Conservation (phyloP, 2,113 vertebrate genomes). For the human (Homo sapiens) region DNA sequence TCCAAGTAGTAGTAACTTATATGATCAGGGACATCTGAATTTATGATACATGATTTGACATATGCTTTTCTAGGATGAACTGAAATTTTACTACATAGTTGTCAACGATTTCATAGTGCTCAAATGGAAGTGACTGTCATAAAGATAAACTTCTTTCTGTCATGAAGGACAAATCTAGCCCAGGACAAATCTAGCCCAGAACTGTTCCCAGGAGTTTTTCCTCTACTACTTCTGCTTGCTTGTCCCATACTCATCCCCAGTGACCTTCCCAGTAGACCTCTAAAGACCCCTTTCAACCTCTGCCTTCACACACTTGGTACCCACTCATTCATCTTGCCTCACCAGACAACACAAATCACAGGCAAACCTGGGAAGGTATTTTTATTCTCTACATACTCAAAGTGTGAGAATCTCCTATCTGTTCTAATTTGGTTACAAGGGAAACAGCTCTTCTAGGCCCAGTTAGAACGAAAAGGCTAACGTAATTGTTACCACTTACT, state of each 20-base stretch:
- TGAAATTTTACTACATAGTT: neutral
- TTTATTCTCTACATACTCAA: neutral
- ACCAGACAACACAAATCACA: neutral
- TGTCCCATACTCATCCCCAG: neutral
- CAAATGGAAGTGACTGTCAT: neutral
- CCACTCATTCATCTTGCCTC: neutral
- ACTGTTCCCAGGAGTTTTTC: neutral
- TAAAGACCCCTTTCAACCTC: neutral
- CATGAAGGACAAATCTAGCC: neutral
- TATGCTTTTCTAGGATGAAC: neutral
- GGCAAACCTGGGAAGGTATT: neutral
- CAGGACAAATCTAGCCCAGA: neutral
- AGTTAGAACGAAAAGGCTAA: neutral
- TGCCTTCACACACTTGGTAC: neutral
- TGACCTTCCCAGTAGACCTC: neutral
- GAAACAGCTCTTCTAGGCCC: neutral
- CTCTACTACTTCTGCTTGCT: neutral
- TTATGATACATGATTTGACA: neutral
- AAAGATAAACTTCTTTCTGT: neutral
- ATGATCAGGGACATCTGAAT: neutral
- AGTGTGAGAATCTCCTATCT: neutral
- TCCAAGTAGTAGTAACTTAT: neutral
- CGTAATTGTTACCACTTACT: slow-evolving; percentile 86
- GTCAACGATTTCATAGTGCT: neutral
- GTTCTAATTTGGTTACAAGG: neutral